Conservation (phyloP, 2,888 invertebrate genomes). For the Caenorhabditis parvicauda region DNA sequence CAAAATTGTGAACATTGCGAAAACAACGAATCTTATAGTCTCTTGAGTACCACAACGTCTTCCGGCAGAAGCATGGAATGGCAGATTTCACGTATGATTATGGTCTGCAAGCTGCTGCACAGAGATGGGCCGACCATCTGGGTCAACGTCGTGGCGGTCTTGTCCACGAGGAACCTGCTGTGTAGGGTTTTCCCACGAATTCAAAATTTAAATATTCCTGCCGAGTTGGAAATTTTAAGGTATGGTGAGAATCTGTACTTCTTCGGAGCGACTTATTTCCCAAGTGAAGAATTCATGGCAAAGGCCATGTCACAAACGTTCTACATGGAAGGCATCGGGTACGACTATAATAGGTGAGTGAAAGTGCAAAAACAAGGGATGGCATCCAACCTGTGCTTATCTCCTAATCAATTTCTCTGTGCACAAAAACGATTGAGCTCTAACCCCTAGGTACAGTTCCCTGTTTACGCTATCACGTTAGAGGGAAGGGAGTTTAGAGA, state of each 20-base stretch:
- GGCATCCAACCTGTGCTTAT: no score
- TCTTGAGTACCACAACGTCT: conserved; percentile 53
- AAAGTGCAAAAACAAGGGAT: no score
- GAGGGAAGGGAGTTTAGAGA: no score
- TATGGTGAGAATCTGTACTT: conserved; percentile 57
- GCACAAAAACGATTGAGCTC: no score
- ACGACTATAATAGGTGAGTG: conserved; percentile 44
- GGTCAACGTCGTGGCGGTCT: conserved; percentile 41
- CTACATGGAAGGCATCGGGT: conserved; percentile 49
- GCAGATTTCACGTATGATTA: conserved; percentile 31
- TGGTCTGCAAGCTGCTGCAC: conserved; percentile 40
- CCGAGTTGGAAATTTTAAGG: conserved; percentile 33
- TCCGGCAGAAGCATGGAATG: conserved; percentile 43
- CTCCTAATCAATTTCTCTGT: no score
- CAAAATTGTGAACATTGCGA: background rate
- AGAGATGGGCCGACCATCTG: conserved; percentile 51
- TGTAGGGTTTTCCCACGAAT: conserved; percentile 34
- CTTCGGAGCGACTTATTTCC: conserved; percentile 40
- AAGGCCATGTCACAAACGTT: conserved; percentile 51
- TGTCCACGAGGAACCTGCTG: conserved; percentile 48
- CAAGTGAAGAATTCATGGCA: conserved; percentile 46
- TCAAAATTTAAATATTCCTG: no score
- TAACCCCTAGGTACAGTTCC: no score
- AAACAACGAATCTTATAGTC: no score
- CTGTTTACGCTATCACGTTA: no score